Percentiles rank a stretch among this genome's conserved stretches.
phyloP scores from a whole-genome alignment of 2,113 vertebrate species.

The Furnarius figulus region DNA sequence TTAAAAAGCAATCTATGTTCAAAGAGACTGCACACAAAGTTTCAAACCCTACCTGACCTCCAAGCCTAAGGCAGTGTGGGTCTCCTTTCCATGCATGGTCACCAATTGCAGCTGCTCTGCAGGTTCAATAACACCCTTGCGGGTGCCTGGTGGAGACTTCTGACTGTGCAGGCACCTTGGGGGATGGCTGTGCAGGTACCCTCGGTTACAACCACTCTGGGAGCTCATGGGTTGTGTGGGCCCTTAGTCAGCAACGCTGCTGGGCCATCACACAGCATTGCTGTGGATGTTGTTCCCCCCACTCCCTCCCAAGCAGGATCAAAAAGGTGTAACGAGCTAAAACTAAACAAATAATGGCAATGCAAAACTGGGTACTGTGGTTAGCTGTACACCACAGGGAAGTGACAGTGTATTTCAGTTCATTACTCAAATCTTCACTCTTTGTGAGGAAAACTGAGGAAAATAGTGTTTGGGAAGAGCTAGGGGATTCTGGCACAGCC shows the following conservation, averaged over 20 bases:
- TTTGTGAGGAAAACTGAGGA: background rate
- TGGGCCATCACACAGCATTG: rapidly evolving
- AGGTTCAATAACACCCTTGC: rapidly evolving
- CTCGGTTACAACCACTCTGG: rapidly evolving
- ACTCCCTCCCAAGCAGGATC: background rate
- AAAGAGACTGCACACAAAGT: background rate
- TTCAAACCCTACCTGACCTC: background rate
- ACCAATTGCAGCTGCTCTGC: background rate
- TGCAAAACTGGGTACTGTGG: background rate
- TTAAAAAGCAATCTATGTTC: background rate
- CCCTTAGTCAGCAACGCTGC: background rate
- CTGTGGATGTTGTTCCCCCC: background rate
- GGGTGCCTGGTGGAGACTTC: background rate
- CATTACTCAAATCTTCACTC: background rate
- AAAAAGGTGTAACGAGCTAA: background rate
- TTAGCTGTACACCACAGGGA: background rate
- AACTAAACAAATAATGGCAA: background rate
- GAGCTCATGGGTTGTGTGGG: rapidly evolving
- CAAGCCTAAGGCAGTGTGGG: background rate
- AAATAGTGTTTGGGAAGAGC: background rate
- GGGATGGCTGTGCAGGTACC: background rate
- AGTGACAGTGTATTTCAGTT: background rate
- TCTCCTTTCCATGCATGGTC: rapidly evolving
- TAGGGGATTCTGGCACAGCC: background rate
- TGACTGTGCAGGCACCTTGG: too few species aligned